Percentiles rank a stretch among this genome's conserved stretches.
Conservation (phyloP, 2,113 vertebrate species). For the Peromyscus polionotus region DNA sequence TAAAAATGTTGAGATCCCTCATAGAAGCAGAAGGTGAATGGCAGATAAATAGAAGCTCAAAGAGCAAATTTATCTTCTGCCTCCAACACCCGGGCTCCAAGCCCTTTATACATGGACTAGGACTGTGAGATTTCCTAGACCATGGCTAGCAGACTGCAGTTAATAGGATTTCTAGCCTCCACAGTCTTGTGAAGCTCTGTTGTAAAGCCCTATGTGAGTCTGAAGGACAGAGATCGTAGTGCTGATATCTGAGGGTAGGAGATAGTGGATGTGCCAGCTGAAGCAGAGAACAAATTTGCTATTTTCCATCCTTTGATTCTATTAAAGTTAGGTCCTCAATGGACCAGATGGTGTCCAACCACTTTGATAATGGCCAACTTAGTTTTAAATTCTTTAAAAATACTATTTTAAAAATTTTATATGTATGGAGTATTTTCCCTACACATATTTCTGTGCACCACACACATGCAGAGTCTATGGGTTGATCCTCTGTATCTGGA, state of each 20-base stretch:
- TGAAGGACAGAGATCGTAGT: background rate
- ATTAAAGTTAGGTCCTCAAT: background rate
- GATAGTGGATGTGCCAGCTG: background rate
- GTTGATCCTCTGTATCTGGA: background rate
- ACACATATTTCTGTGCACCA: background rate
- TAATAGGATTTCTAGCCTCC: background rate
- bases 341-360: background rate
- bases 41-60: background rate
- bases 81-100: background rate
- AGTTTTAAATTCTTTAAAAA: background rate
- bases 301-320: background rate
- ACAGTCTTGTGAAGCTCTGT: background rate
- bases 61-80: background rate
- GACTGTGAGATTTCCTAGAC: background rate
- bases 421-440: background rate
- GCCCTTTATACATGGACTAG: background rate
- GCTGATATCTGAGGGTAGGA: background rate
- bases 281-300: background rate
- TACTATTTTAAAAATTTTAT: background rate
- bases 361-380: background rate
- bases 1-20: too few species aligned
- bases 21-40: too few species aligned
- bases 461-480: background rate
- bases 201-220: background rate
- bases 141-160: background rate